phyloP scores from a whole-genome alignment of 2,797 vertebrate genomes.

The Eupleurogrammus muticus region DNA sequence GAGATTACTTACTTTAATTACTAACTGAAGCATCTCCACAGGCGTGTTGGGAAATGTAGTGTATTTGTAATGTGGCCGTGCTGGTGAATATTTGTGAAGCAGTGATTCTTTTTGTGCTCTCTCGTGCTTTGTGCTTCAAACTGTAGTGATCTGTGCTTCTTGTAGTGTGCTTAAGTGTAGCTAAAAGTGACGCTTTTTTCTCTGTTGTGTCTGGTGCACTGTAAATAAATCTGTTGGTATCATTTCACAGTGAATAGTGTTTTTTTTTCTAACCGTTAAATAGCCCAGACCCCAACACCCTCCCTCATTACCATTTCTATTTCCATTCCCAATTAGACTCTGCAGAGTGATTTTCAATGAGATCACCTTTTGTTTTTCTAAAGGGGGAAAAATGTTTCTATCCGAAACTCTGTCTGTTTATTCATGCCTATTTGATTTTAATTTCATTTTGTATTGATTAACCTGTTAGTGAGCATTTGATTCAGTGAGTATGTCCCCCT shows the following conservation, averaged over 20 bases:
- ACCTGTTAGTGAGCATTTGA: conserved; percentile 29
- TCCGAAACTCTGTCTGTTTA: conserved; percentile 51
- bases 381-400: conserved; percentile 51
- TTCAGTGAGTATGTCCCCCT: conserved; percentile 47
- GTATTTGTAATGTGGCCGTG: conserved; percentile 57
- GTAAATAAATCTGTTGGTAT: conserved; percentile 27
- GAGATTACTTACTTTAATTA: conserved; percentile 65
- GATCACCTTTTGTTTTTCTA: conserved; percentile 59
- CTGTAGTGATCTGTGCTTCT: conserved; percentile 38
- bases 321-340: conserved; percentile 56
- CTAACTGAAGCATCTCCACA: conserved; percentile 71
- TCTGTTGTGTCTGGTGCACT: conserved; percentile 49
- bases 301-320: conserved; percentile 52
- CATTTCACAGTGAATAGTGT: conserved; percentile 28
- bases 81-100: conserved; percentile 46
- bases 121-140: conserved; percentile 45
- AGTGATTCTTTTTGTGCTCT: conserved; percentile 42
- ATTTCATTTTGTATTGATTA: conserved; percentile 66
- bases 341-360: conserved; percentile 67
- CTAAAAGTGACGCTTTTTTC: conserved; percentile 10
- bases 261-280: conserved; percentile 41
- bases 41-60: conserved; percentile 75
- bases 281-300: conserved; percentile 58
- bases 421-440: conserved; percentile 67
- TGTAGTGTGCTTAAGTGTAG: conserved; percentile 38